Evolutionary conservation across 1,140 invertebrate species (phyloP), one percentile per base, ranked within the genome.

Genomic region (Brachionus rotundiformis): DNA sequence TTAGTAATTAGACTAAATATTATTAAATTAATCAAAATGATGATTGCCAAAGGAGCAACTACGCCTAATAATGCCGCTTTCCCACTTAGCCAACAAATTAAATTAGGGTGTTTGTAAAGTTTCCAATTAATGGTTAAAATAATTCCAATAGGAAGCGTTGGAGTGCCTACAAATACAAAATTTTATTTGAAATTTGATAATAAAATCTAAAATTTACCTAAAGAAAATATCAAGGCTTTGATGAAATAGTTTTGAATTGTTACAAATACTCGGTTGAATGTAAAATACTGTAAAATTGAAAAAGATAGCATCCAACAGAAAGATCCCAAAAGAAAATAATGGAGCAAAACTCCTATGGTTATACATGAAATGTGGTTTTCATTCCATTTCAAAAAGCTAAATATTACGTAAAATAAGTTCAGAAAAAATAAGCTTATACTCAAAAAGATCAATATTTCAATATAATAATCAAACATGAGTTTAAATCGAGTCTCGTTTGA

Each of bases 401-500:
- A 79, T 36, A 59, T 31, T 11, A 79, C 10, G 59, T 29, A 79
- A 59, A 63, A 79, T 36, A 79, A 11, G 59, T 79, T 79, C 13
- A 79, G n/a, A 59, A 79, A 11, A 8, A 79, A 63, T 31, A 79
- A 59, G 36, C 47, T 59, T 36, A 31, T n/a, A 23, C 19, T 39
- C 29, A 79, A 41, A 29, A 44, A 29, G n/a, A 79, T 79, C 6
- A 79, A 63, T 25, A 59, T 39, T 63, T 59, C 29, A 25, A 79
- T 59, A 59, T 79, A 79, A 59, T 59, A 79, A 25, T 79, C 76
- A 79, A 79, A 79, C 76, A 79, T 79, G 7, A 59, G 16, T 36
- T 79, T 79, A 11, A 59, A 79, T 39, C 29, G n/a, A 25, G 19
- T 39, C 31, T 79, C 29, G 31, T 79, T 59, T 61, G 63, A 68